Base-by-base conservation (phyloP, 2,797 vertebrate species). In the Macropus fuliginosus region DNA sequence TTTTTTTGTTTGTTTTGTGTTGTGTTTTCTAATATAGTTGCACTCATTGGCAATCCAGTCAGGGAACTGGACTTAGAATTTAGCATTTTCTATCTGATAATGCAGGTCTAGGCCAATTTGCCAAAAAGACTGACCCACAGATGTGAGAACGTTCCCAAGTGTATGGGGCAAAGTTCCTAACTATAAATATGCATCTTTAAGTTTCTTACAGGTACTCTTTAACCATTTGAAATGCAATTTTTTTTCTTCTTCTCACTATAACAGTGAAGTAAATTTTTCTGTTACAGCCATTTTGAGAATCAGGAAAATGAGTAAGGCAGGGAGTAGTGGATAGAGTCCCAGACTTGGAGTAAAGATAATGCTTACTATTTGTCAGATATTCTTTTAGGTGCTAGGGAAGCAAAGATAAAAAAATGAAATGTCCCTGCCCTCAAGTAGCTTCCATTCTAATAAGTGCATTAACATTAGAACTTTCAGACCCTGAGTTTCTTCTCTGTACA, bases 21-120 rank as follows among this genome's bases (percentile, higher is more conserved):
- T 93, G 3, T 90, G 40, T 62, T 56, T 97, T 98, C 91, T 95
- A 95, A 96, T 97, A 50, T 96, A 96, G 90, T 97, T 96, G 90
- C 57, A 94, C 96, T 97, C 34, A 92, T 97, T 91, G 94, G 91
- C 52, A 95, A 93, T 97, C 92, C 96, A 95, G 31, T 92, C 66
- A 95, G 92, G 54, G 54, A 97, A 81, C 40, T 98, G 55, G 55
- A 97, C 97, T 92, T 92, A 92, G 57, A n/a, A 59, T 91, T 56
- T 6, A 91, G 40, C 29, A 81, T 94, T 97, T 46, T 11, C 90
- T 57, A 91, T 95, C 66, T 46, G 74, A 87, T 31, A 87, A 56
- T 92, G 24, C 52, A 93, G 56, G 54, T 2, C 54, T 59, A 91
- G 95, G 54, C 29, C 57, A 74, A 2, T 74, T 97, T 96, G 40